Conservation (phyloP, 2,113 vertebrate genomes). For the Balaeniceps rex region DNA sequence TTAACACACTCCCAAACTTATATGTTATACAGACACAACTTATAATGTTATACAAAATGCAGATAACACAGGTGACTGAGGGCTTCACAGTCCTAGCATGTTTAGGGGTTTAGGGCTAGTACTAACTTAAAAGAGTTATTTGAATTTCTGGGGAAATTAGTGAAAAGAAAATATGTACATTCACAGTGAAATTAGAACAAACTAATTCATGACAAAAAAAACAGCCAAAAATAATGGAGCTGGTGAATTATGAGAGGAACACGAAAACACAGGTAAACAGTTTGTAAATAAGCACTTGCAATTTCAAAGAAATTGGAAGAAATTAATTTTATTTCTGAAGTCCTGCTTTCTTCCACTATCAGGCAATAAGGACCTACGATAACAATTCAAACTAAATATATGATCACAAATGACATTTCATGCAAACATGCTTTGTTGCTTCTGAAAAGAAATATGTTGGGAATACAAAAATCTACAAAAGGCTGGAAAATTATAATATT, state of each 20-base stretch:
- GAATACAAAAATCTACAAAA: not conserved
- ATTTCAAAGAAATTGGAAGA: not conserved
- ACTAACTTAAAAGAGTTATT: not conserved
- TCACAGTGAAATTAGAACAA: not conserved
- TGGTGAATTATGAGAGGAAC: not conserved
- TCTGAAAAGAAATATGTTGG: not conserved
- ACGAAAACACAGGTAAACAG: not conserved
- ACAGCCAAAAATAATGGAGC: not conserved
- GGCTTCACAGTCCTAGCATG: not conserved
- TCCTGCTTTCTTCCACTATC: not conserved
- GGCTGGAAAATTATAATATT: not conserved
- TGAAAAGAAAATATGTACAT: not conserved
- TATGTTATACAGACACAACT: not conserved
- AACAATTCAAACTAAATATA: not conserved
- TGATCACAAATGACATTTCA: not conserved
- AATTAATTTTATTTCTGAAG: not conserved
- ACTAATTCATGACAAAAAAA: not conserved
- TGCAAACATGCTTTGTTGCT: not conserved
- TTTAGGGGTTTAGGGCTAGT: not conserved
- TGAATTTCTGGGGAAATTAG: not conserved
- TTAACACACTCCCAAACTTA: not conserved
- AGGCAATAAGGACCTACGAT: not conserved
- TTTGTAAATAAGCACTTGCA: not conserved
- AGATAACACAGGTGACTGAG: not conserved
- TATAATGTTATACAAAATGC: not conserved